Percentiles rank a stretch among this genome's conserved stretches.
These are phyloP conservation scores for Dasyprocta punctata DNA, from an alignment of 2,113 vertebrate species.

Conservation along the genomic window DNA sequence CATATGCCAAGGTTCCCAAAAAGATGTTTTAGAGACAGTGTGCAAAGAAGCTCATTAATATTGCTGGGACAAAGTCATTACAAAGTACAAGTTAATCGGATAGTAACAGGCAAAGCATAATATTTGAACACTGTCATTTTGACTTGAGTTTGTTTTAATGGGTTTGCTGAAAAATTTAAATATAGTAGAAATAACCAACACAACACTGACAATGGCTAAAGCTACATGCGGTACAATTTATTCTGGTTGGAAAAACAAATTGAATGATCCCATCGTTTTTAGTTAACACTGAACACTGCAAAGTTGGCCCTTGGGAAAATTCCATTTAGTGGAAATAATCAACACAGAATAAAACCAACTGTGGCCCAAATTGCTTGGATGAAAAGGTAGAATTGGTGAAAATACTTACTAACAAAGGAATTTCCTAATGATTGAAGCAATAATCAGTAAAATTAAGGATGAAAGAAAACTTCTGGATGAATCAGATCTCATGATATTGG, in stretches of 20 bases:
- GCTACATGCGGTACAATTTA: slow-evolving; percentile 41
- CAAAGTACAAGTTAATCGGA: slow-evolving; percentile 22
- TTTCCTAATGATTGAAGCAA: slow-evolving; percentile 43
- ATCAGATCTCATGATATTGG: not conserved
- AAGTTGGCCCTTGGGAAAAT: slow-evolving; percentile 59
- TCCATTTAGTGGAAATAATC: slow-evolving; percentile 51
- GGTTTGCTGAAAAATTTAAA: slow-evolving; percentile 47
- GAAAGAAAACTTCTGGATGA: not conserved
- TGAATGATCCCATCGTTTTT: slow-evolving; percentile 54
- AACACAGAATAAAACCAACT: slow-evolving; percentile 62
- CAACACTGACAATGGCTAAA: slow-evolving; percentile 62
- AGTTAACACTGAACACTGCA: slow-evolving; percentile 31
- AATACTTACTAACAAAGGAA: slow-evolving; percentile 37
- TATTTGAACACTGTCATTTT: slow-evolving; percentile 49
- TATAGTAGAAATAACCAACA: slow-evolving; percentile 59
- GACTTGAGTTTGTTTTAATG: slow-evolving; percentile 52
- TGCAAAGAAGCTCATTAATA: slow-evolving; percentile 30
- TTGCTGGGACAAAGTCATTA: slow-evolving; percentile 2
- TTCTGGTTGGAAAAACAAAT: slow-evolving; percentile 70
- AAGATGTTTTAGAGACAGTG: slow-evolving; percentile 22
- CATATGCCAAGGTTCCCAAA: not conserved
- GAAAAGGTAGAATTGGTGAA: slow-evolving; percentile 52
- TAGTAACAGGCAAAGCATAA: slow-evolving; percentile 15
- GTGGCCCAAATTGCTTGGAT: not conserved
- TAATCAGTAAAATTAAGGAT: slow-evolving; percentile 55